phyloP scores from a whole-genome alignment of 2,113 vertebrate genomes.

The Brienomyrus longianalis region DNA sequence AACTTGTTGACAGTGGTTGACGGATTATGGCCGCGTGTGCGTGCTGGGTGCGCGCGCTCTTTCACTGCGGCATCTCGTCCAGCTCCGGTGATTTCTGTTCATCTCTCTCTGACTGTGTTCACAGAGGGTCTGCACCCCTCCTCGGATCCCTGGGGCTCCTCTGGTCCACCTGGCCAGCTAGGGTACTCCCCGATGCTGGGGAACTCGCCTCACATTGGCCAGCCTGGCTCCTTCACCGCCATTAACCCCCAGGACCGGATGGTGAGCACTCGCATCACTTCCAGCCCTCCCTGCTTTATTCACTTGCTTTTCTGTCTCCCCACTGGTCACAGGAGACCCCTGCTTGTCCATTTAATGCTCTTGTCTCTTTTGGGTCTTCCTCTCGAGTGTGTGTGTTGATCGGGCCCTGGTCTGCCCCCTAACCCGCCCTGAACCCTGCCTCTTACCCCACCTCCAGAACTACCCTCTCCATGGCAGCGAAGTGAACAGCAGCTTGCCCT shows the following conservation, averaged over 20 bases:
- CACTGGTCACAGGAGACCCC: neutral
- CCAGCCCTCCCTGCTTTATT: neutral
- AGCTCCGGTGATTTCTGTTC: neutral
- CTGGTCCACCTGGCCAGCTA: conserved; percentile 65
- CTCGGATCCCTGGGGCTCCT: conserved; percentile 79
- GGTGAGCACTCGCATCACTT: conserved; percentile 56
- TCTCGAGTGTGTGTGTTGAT: neutral
- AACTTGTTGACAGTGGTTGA: neutral
- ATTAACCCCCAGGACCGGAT: conserved; percentile 90
- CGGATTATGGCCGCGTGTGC: neutral
- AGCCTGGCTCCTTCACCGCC: conserved; percentile 72
- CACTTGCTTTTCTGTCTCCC: neutral
- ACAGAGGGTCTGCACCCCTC: conserved; percentile 42
- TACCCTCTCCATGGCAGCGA: conserved; percentile 87
- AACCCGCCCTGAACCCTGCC: conserved; percentile 38
- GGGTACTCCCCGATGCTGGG: conserved; percentile 83
- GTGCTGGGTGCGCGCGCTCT: neutral
- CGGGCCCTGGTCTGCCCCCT: conserved; percentile 14
- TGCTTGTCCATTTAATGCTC: neutral
- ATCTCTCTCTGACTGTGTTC: neutral
- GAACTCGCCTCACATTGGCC: conserved; percentile 76
- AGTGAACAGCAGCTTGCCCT: conserved; percentile 67
- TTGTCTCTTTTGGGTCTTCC: neutral
- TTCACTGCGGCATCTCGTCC: neutral
- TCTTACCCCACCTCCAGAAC: conserved; percentile 61